Base-by-base conservation (phyloP, 2,888 invertebrate species). In the Spilarctia lutea region DNA sequence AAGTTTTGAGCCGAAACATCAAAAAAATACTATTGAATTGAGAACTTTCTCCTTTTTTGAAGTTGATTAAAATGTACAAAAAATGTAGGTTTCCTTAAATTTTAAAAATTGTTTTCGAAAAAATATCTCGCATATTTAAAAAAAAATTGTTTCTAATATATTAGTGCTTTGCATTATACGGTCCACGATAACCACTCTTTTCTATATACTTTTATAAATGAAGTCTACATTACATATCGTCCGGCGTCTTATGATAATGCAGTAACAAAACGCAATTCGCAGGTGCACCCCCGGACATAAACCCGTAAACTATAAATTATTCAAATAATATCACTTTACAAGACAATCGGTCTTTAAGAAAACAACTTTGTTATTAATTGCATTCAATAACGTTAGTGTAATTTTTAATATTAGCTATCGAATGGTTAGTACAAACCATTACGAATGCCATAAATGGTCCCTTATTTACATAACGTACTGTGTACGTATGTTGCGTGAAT, bases 381-480 rank as follows among this genome's bases (percentile, higher is more conserved):
- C 35, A 39, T n/a, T n/a, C 30, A 16, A 56, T 11, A 30, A 39
- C 8, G 60, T 63, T 6, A 18, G 60, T 63, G 16, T 27, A 30
- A 63, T 63, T n/a, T 63, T 48, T 30, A 45, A 68, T 68, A 52
- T 18, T 42, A 13, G 33, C 60, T 70, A 71, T 74, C 65, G 13
- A 73, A 77, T 78, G 71, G 69, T 71, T 18, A 66, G 48, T 20
- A 78, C 39, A 67, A 67, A n/a, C 72, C 79, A 83, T 83, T 83
- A 83, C 33, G 33, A 63, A 48, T 56, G 65, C 83, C 80, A 10
- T 83, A 82, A 20, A 74, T 79, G 80, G 83, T 18, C 42, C 2
- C 0, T 24, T 45, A 80, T 83, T 80, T 63, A 4, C 83, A 83
- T 83, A 83, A 75, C n/a, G 81, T 72, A 78, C 65, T 11, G 52